Conservation (phyloP, 2,113 vertebrate genomes). For the Daboia siamensis region DNA sequence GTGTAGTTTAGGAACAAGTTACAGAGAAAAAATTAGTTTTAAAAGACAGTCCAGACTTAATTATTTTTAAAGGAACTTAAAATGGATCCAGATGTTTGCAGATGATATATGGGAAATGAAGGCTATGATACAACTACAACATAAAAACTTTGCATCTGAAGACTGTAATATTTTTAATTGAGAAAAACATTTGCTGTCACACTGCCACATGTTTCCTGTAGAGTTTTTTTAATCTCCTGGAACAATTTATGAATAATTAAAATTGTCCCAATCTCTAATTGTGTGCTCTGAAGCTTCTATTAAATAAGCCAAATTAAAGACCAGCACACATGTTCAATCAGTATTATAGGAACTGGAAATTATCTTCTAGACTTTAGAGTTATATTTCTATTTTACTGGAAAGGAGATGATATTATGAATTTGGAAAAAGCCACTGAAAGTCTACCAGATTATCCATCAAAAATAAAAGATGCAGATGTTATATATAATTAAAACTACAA, state of each 20-base stretch:
- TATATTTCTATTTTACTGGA: not conserved
- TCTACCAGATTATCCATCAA: not conserved
- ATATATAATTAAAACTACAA: not conserved
- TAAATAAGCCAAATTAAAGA: slow-evolving; percentile 24
- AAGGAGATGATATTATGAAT: not conserved
- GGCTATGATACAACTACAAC: not conserved
- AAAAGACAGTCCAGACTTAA: not conserved
- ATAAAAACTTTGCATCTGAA: not conserved
- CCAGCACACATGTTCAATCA: not conserved
- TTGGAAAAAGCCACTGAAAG: slow-evolving; percentile 10
- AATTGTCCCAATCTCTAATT: slow-evolving; percentile 10
- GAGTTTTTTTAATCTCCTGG: not conserved
- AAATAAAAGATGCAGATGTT: not conserved
- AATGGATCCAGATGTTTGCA: not conserved
- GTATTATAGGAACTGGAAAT: not conserved
- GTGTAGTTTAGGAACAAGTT: slow-evolving; percentile 10
- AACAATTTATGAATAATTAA: slow-evolving; percentile 6
- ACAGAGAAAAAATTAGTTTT: not conserved
- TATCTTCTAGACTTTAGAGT: not conserved
- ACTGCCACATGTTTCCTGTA: no score
- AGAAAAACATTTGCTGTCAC: not conserved
- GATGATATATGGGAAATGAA: slow-evolving; percentile 8
- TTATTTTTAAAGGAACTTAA: not conserved
- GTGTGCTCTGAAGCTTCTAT: slow-evolving; percentile 12
- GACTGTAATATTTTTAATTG: not conserved